Evolutionary conservation across 2,797 vertebrate species (phyloP), one percentile per base, ranked within the genome.

Genomic region (Gallinago solitaria): DNA sequence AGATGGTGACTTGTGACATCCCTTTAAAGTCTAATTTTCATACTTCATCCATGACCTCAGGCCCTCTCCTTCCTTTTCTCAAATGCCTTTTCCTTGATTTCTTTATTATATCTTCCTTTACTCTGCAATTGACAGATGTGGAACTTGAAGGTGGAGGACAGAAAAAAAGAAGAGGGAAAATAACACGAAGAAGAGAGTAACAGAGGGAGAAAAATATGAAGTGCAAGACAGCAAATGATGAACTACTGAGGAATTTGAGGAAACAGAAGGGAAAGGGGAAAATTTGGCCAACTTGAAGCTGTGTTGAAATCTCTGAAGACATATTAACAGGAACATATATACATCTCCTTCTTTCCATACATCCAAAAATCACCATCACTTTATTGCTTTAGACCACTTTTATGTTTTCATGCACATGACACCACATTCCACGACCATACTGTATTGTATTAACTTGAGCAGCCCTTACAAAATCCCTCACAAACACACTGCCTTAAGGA

Each of bases 21-120:
- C 93, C 95, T 96, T 91, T 96, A 90, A 83, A 96, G 88, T 95
- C 93, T 97, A 95, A 95, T 95, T 96, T 95, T 95, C 94, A 89
- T 64, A 94, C 88, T 96, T 95, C 94, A 80, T 95, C 95, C 94
- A 95, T 95, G 91, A 95, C 94, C 95, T 96, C 88, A 71, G 93
- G 90, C 94, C 96, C 95, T 93, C 94, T 95, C 95, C 91, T 95
- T 94, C 75, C 90, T 95, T 96, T 95, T 83, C 81, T 78, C 68
- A 96, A 95, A 90, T 80, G 94, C 50, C 53, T 95, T 92, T 95
- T 95, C 67, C 90, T 95, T 53, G 90, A 87, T 92, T 96, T 91
- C 85, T 95, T 87, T 96, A 91, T 96, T 86, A 70, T 45, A 69
- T 96, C 96, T 95, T 95, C 95, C 84, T 95, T 95, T 91, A 95